phyloP scores from a whole-genome alignment of 2,888 invertebrate genomes.

The Phymatocera aterrima region DNA sequence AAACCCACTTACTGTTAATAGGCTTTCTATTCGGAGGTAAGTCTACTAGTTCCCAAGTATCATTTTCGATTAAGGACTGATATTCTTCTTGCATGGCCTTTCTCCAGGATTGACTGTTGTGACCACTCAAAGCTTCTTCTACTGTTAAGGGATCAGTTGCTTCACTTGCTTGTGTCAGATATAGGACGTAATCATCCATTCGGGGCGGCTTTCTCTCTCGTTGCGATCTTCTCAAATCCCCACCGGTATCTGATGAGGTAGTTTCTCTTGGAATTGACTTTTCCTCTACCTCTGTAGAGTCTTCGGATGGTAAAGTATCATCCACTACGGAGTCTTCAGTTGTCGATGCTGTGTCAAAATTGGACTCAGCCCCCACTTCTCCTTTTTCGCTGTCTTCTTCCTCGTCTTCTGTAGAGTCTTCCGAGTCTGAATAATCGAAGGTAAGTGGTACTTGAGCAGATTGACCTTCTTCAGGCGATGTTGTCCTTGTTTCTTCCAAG shows the following conservation, averaged over 20 bases:
- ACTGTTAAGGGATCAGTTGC: slow-evolving; percentile 1
- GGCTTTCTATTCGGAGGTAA: too few relatives aligned
- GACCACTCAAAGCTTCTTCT: slow-evolving; percentile 9
- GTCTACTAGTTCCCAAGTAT: too few relatives aligned
- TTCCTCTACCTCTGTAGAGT: neutral
- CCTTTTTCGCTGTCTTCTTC: neutral
- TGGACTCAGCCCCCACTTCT: slow-evolving; percentile 13
- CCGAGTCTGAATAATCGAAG: neutral
- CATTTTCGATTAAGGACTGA: too few relatives aligned
- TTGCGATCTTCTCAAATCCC: slow-evolving; percentile 15
- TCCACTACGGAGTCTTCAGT: neutral
- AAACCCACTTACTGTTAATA: too few relatives aligned
- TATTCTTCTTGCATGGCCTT: too few relatives aligned
- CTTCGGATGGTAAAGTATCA: neutral
- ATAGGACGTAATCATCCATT: slow-evolving; percentile 17
- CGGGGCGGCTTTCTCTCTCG: slow-evolving; percentile 9
- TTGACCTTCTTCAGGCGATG: neutral
- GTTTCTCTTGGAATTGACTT: neutral
- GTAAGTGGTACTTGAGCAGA: neutral
- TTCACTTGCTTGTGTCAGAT: slow-evolving; percentile 13
- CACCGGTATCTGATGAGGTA: neutral
- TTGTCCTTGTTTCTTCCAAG: neutral
- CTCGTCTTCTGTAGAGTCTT: neutral
- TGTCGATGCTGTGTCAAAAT: slow-evolving; percentile 2
- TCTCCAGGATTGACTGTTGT: too few relatives aligned